These are phyloP conservation scores for Sebastolobus altivelis DNA, from an alignment of 2,797 vertebrate genomes.

Conservation along the genomic window DNA sequence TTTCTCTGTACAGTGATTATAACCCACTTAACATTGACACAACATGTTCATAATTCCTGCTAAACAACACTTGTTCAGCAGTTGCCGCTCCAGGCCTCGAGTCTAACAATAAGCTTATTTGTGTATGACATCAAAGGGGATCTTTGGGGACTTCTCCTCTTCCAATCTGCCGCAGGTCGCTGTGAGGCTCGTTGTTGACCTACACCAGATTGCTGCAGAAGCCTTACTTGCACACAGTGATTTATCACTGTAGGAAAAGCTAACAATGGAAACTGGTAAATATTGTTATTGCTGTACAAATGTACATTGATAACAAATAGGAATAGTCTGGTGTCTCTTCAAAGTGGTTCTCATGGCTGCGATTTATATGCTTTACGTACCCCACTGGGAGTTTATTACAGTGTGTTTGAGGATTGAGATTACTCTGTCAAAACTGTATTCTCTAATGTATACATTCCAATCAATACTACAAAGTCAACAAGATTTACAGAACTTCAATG, in stretches of 20 bases:
- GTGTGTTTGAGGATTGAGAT: not conserved
- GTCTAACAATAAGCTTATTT: constrained; percentile 29
- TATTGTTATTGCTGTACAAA: constrained; percentile 14
- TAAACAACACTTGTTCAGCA: not conserved
- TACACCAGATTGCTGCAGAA: constrained; percentile 19
- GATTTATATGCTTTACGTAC: not conserved
- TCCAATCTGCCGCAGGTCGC: not conserved
- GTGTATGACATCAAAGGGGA: constrained; percentile 31
- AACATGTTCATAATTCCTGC: not conserved
- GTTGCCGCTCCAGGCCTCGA: not conserved
- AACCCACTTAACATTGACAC: constrained; percentile 6
- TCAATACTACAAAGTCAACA: not conserved
- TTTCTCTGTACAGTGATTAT: not conserved
- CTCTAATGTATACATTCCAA: not conserved
- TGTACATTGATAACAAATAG: not conserved
- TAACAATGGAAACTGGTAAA: constrained; percentile 6
- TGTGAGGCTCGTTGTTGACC: constrained; percentile 20
- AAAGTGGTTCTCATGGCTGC: not conserved
- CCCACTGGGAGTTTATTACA: not conserved
- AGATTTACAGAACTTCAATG: too few relatives aligned
- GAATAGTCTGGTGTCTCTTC: not conserved
- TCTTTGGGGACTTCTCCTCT: constrained; percentile 35
- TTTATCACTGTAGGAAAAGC: not conserved
- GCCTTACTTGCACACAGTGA: not conserved
- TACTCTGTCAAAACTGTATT: not conserved